Base-by-base conservation (phyloP, 2,888 invertebrate species). In the Melanostoma mellinum region DNA sequence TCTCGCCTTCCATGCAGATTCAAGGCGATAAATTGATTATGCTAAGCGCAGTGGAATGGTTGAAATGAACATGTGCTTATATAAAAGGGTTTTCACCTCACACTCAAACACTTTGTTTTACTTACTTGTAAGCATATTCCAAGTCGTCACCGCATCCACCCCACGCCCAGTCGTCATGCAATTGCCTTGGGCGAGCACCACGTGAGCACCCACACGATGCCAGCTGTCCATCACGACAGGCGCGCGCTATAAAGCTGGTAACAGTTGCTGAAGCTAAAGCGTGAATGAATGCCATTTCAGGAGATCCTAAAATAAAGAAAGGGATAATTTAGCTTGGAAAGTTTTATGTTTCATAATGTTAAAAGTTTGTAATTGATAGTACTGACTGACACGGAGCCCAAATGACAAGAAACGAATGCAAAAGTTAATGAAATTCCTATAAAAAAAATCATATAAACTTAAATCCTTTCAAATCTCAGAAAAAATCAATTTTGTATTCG, bases 91-190 rank as follows among this genome's bases (percentile, higher is more conserved):
- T 80, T 50, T 65, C 38, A 20, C 10, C 53, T 38, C 52, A 68
- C 42, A 78, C 67, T 40, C 58, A 58, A 44, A 55, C 42, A 38
- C 55, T 42, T 38, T 36, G 30, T 10, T 60, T 40, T 77, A 93
- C 94, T 94, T 91, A 97, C 96, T 96, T 96, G 93, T 98, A 98
- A 78, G 97, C 97, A 90, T 98, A 98, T 91, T 98, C 97, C 74
- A 98, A 94, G 92, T 99, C 98, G 91, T 99, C 99, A 0, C 98
- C 99, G 88, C 98, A 99, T 33, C 99, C 99, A 38, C 98, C 98
- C 99, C 99, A 99, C 58, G 97, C 95, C 98, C 98, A 99, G 89
- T 98, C 98, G 71, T 94, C 93, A 87, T 96, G 95, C 72, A 98
- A 92, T 89, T 96, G 95, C 87, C 94, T 94, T 4, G 98, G 98